Evolutionary conservation across 2,113 vertebrate species (phyloP), one percentile per base, ranked within the genome.

Genomic region (Calidris pugnax): DNA sequence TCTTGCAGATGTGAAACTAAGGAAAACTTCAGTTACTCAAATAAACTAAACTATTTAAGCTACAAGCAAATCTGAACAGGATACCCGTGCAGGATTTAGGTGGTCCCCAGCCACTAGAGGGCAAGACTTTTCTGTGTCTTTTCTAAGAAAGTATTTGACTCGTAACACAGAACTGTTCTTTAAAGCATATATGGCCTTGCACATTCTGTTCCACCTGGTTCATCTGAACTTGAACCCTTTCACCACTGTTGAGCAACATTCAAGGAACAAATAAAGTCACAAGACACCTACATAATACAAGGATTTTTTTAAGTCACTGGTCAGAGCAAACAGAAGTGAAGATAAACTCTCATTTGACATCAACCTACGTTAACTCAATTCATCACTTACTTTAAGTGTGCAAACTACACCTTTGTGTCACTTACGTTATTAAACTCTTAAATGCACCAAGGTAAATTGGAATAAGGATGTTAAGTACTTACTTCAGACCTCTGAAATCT

Each of bases 61-160:
- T 68, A 28, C 33, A 53, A 85, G 30, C 9, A 91, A 87, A 60
- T 60, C 14, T 63, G 45, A 37, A 68, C 14, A 56, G 50, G 24
- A 41, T 12, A 22, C 47, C 17, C 17, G 2, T 19, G 32, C 1
- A 16, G 6, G 43, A 60, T 89, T 85, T 68, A 28, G 35, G 20
- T 63, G 76, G 26, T 79, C 82, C 48, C 77, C 7, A 21, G 30
- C 73, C 94, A 62, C 89, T 89, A 94, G 94, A 85, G 89, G 87
- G 87, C 91, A 89, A 93, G 62, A 37, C 8, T 93, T 95, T 96
- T 89, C 87, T 93, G 60, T 67, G 27, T 64, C 67, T 87, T 89
- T 64, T 87, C 56, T 22, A 37, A 45, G 69, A 81, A 48, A 45
- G 51, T 12, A 26, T 67, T 95, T 94, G 59, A 60, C 89, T 85